Percentiles rank a stretch among this genome's conserved stretches.
These are phyloP conservation scores for Orchesella flavescens DNA, from an alignment of 2,888 invertebrate genomes.

Conservation along the genomic window DNA sequence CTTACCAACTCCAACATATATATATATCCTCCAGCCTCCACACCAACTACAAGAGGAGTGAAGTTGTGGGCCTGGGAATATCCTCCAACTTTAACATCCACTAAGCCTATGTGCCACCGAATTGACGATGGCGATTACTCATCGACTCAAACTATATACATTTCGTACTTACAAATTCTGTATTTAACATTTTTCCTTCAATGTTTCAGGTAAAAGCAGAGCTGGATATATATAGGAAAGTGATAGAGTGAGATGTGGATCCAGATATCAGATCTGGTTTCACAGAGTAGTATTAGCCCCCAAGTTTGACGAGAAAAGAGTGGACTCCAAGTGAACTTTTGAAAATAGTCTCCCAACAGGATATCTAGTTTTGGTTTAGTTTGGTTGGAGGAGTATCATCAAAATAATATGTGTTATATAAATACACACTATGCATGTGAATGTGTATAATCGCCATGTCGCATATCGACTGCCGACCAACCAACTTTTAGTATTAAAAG, in stretches of 20 bases:
- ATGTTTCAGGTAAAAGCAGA: background rate
- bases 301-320: background rate
- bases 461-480: too few species aligned
- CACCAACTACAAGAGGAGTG: background rate
- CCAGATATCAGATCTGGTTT: too few species aligned
- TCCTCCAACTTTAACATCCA: background rate
- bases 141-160: background rate
- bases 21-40: background rate
- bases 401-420: too few species aligned
- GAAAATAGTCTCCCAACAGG: too few species aligned
- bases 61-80: background rate
- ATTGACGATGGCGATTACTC: constrained; percentile 17
- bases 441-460: too few species aligned
- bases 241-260: background rate
- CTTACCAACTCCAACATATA: too few species aligned
- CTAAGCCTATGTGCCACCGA: background rate
- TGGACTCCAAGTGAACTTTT: background rate
- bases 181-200: background rate
- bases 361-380: too few species aligned
- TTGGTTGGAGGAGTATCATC: too few species aligned
- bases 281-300: too few species aligned
- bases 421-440: too few species aligned
- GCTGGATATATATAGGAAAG: background rate
- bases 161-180: background rate
- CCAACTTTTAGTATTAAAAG: too few species aligned